phyloP scores from a whole-genome alignment of 2,888 invertebrate genomes.

The Dasysyrphus tricinctus region DNA sequence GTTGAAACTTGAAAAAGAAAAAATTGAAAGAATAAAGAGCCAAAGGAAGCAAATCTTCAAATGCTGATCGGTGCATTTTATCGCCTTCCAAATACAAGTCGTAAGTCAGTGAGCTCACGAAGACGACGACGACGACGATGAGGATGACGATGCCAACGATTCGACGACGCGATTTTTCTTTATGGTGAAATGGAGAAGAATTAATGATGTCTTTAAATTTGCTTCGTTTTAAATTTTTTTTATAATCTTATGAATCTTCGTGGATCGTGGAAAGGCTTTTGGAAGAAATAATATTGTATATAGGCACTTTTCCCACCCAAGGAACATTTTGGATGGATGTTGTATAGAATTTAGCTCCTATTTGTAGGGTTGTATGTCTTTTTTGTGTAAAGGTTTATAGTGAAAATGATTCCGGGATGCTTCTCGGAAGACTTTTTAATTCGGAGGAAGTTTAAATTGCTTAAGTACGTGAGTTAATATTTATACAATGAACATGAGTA shows the following conservation, averaged over 20 bases:
- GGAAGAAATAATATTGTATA: neutral
- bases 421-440: constrained; percentile 19
- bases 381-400: constrained; percentile 3
- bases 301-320: neutral
- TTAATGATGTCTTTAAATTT: constrained; percentile 50
- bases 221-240: constrained; percentile 44
- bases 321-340: constrained; percentile 2
- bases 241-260: neutral
- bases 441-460: constrained; percentile 25
- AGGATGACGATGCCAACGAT: neutral
- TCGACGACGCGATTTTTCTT: neutral
- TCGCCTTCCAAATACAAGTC: constrained; percentile 20
- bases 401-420: constrained; percentile 8
- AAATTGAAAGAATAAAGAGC: neutral
- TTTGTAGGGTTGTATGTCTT: constrained; percentile 6
- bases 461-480: constrained; percentile 35
- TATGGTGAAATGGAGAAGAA: constrained; percentile 38
- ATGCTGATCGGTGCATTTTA: constrained; percentile 67
- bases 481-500: neutral
- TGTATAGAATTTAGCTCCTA: constrained; percentile 1
- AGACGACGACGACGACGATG: neutral
- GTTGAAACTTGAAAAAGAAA: constrained; percentile 1
- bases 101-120: constrained; percentile 9
- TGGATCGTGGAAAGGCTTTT: neutral
- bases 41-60: constrained; percentile 25